Base-by-base conservation (phyloP, 2,113 vertebrate genomes). In the Crotalus horridus region DNA sequence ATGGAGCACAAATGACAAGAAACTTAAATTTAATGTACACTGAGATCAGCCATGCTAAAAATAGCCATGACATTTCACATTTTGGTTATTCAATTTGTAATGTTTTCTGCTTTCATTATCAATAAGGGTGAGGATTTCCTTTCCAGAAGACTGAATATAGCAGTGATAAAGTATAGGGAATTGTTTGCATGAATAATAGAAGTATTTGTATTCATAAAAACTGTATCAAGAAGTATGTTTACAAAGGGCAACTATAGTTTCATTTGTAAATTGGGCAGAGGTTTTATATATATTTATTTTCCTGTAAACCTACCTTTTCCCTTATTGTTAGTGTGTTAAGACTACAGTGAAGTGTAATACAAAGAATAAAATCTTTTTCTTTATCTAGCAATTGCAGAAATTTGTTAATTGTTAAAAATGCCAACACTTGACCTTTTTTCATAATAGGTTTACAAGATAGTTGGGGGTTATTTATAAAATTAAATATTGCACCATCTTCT, bases 121-220 rank as follows among this genome's bases (percentile, higher is more conserved):
- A 81, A 58, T 43, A 89, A n/a, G 54, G 53, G 64, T 89, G 87
- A 51, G 86, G 39, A 92, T 89, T 85, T 92, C 64, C 64, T 48
- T 89, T 54, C 59, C 24, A 21, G 86, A 29, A 39, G 23, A 74
- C 13, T 51, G 53, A 92, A 56, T 24, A 53, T 46, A 48, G 6
- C 26, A 33, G 46, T 74, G 91, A 92, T 92, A 92, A 89, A 91
- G 61, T n/a, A 13, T n/a, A 56, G 81, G 64, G 21, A 55, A 92
- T 33, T 64, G 9, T 61, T 26, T 61, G 24, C 59, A 56, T 56
- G 15, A 85, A 81, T 56, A 85, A 89, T 89, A 43, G 87, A 89
- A 85, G 53, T 89, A 92, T 89, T 89, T 92, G 64, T 61, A 89
- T 92, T 81, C 81, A 54, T 64, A 69, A 89, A 92, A 89, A 53